Evolutionary conservation across 2,797 vertebrate species (phyloP), one percentile per base, ranked within the genome.

Genomic region (Cirrhinus molitorella): DNA sequence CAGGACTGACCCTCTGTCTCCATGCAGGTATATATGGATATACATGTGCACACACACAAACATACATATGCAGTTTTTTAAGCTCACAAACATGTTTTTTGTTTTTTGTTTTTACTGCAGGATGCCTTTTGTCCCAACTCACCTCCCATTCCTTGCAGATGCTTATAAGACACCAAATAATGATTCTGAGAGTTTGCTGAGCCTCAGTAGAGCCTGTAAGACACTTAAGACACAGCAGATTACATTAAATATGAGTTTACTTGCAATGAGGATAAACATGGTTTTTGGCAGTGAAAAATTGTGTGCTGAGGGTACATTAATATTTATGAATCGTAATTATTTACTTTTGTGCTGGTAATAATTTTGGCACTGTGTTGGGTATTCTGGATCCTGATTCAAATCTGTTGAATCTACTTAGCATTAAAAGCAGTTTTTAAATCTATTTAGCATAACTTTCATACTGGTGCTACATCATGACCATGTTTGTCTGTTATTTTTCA

Each of bases 141-240:
- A 67, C 43, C 40, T 57, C 40, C 80, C 72, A 21, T 49, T 67
- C 47, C 55, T 49, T 25, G 21, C 66, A 37, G 74, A 77, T 12
- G 4, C 21, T 34, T 72, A 51, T 45, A 74, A 80, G 70, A 16
- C 37, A 23, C 5, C 51, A 57, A 57, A 43, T 37, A 72, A 73
- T 40, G 55, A 82, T 66, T 47, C 34, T 40, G 61, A 55, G 34
- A 71, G 23, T 80, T 80, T 70, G 37, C 66, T 71, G 51, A 82
- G 71, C 49, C 74, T 49, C 34, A 78, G 43, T 78, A 85, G 81
- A 57, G 71, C 74, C 40, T 78, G 19, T 23, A 74, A 63, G 71
- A 74, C 10, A 45, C 9, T 11, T 23, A 25, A 3, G 40, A 47
- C 43, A 16, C 43, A 25, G 17, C 14, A 59, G 9, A 25, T 13